Evolutionary conservation across 2,113 vertebrate species (phyloP), one percentile per base, ranked within the genome.

Genomic region (Pelmatolapia mariae): DNA sequence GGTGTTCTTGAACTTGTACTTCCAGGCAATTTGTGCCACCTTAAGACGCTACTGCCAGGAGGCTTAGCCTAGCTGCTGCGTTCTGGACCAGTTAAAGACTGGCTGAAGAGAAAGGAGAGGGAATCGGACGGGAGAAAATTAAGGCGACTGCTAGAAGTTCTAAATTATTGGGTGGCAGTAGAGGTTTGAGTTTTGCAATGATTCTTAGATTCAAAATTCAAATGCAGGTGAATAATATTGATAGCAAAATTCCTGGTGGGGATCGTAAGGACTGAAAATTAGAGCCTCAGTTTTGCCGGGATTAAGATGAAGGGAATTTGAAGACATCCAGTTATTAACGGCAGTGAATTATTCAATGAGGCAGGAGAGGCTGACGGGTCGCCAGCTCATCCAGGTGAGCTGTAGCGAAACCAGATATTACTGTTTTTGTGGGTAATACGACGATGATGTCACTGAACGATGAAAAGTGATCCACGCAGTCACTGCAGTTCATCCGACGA

Each of bases 261-360:
- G n/a, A 5, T 40, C 0, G 11, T 68, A 13, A 68, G n/a, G 5
- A 24, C 63, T 40, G n/a, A 9, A 40, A 40, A 68, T 22, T 24
- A 68, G 63, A 68, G 36, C 63, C 63, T 68, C 63, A 68, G 36
- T 68, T 40, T 40, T 40, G 5, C n/a, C 1, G 5, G 63, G n/a
- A 40, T 24, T 68, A 40, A 40, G n/a, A 71, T 71, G n/a, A 43
- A 43, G 38, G n/a, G 13, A 71, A 71, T 71, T 71, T 4, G 38
- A 71, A 43, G 5, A 71, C 7, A 24, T 40, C 36, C 8, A 43
- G n/a, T 43, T 43, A 26, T 3, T 71, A 40, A 68, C 2, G 5
- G 63, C n/a, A 68, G 63, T 40, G 63, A 68, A 68, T 40, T 40
- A 68, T 68, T 68, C 63, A 68, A 2, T 40, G 63, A 24, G 63